Base-by-base conservation (phyloP, 2,797 vertebrate species). In the Lutjanus argentimaculatus region DNA sequence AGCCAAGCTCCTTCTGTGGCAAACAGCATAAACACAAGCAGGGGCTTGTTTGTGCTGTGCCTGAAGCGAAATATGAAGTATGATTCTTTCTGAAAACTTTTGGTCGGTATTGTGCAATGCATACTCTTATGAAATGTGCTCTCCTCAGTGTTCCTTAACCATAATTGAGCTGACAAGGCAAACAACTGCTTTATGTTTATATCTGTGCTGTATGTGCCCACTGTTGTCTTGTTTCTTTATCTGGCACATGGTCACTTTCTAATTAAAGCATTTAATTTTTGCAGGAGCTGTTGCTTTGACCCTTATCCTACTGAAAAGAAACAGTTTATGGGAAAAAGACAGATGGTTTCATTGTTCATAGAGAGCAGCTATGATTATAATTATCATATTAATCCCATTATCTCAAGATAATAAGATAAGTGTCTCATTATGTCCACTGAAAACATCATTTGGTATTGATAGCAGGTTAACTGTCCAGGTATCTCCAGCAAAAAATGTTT, bases 1-100 rank as follows among this genome's bases (percentile, higher is more conserved):
- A 90, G 85, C 82, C 62, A 87, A 89, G 85, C 80, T 73, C 21
- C 21, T 45, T 82, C 68, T 75, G 77, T 57, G 49, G 77, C n/a
- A 79, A 71, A 75, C 56, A 75, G 67, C 49, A 72, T 63, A 67
- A 88, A 84, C 81, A 86, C 91, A 87, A 77, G 92, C 88, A 79
- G 82, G 14, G 71, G 84, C 93, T 90, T 94, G 92, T 90, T 89
- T 76, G 64, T 77, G 58, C 25, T 59, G 45, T 46, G 85, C 86
- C 87, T 80, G 66, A 75, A 46, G 87, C 73, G 49, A 75, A 85
- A 81, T 80, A 15, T 71, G 6, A 77, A 49, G 75, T 40, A n/a
- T 57, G 10, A 75, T 48, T 89, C 66, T 75, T 71, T 67, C 21
- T 55, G 17, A 77, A 86, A 84, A 25, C 6, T n/a, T 21, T 56